Evolutionary conservation across 2,113 vertebrate species (phyloP), one percentile per base, ranked within the genome.

Genomic region (Sturnus vulgaris): DNA sequence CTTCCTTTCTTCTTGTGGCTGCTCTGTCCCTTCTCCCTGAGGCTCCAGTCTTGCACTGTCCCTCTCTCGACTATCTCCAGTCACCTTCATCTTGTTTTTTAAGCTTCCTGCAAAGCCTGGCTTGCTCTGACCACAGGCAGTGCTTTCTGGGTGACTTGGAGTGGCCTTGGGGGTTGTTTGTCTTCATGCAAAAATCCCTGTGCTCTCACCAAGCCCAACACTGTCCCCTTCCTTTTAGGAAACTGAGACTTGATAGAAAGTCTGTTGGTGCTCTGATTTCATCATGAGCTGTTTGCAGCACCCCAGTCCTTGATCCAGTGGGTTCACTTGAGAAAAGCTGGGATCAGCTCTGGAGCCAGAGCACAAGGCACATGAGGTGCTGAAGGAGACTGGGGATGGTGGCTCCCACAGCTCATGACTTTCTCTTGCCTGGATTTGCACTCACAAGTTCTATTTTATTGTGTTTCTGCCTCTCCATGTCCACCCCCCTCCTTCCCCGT

Each of bases 121-220:
- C 30, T 59, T 9, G 12, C 22, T 63, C 28, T 56, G 63, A 14
- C 7, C 18, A 5, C 0, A 4, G 69, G 24, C 60, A 23, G n/a
- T 3, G 5, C 46, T 44, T 18, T 28, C 33, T 42, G 55, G 64
- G 46, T 30, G 18, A 11, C 1, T 5, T 12, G 19, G 23, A 27
- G 44, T 30, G 47, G 31, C 53, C 15, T 8, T 46, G 47, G 46
- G 35, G n/a, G 25, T 27, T 47, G 40, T 37, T 47, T 77, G 35
- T 50, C 16, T 31, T 28, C 25, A 3, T 2, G 6, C 19, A 52
- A 56, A 59, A 24, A 31, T 2, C 1, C 2, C 0, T 24, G 0
- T 33, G 30, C 5, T 60, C n/a, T 69, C 37, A 6, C 21, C 40
- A 4, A 40, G 17, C 50, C 46, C 24, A 2, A 16, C 0, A 3